Evolutionary conservation across 2,113 vertebrate genomes (phyloP), one percentile per base, ranked within the genome.

Genomic region (Noctilio leporinus): DNA sequence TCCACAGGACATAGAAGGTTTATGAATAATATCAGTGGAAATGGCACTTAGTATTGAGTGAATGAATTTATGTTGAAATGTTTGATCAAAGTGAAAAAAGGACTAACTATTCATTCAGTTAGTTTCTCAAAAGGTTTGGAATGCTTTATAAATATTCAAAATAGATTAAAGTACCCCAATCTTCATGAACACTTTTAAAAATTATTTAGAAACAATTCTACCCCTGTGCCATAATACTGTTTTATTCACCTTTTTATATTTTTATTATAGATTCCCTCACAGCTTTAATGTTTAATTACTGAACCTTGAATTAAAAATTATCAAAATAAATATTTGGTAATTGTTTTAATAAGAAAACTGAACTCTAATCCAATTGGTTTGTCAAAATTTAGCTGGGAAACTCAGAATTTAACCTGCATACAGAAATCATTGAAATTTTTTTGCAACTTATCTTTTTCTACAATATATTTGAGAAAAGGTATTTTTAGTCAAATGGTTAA

Each of bases 1-100:
- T 64, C 49, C 45, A 55, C 17, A 55, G 30, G 55, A 94, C 81
- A 91, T 57, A 85, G 82, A 95, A 95, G 80, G 96, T 96, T 96
- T 96, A 96, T 94, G 87, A 77, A 94, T 97, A 96, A 93, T 93
- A 97, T 96, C 81, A 89, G 38, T 89, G 84, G 92, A 94, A 97
- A 95, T 94, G 87, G 47, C 28, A 81, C 89, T 90, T 93, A 93
- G 76, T 96, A 96, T 88, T 86, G 69, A 96, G 38, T 57, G 86
- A 94, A 89, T 93, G 81, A 95, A 97, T 95, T 97, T 75, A 90
- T 82, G 91, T 83, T 95, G 86, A 97, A 97, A 96, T 93, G 43
- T 94, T 97, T 97, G 91, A 97, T 96, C 93, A 90, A 95, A 94
- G 47, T 55, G 28, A 93, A 93, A 86, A 90, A 80, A 83, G n/a